Conservation (phyloP, 2,888 invertebrate genomes). For the Cryptus armator region DNA sequence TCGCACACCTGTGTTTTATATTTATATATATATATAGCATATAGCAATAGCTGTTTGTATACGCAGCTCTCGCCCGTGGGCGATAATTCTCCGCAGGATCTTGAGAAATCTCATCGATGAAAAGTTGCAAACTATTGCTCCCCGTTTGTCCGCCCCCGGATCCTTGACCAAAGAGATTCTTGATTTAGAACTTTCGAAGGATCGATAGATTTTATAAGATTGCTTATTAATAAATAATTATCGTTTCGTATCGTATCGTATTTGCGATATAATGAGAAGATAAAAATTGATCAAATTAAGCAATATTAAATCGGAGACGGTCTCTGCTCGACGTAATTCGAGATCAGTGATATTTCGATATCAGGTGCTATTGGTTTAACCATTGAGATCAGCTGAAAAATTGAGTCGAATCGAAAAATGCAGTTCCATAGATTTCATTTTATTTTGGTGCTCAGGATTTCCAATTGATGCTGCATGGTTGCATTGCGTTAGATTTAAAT, state of each 20-base stretch:
- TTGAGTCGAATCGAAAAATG: background rate
- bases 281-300: background rate
- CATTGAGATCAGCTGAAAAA: background rate
- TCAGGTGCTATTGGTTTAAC: background rate
- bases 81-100: conserved; percentile 72
- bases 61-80: conserved; percentile 69
- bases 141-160: conserved; percentile 63
- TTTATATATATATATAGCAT: conserved; percentile 39
- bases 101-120: conserved; percentile 71
- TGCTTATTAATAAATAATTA: background rate
- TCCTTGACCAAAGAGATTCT: conserved; percentile 49
- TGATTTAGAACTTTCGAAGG: conserved; percentile 23
- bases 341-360: background rate
- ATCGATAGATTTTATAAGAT: conserved; percentile 25
- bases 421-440: background rate
- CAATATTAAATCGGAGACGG: background rate
- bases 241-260: background rate
- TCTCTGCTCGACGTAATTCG: no score
- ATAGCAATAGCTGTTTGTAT: background rate
- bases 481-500: conserved; percentile 24
- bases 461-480: conserved; percentile 5
- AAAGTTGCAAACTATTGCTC: conserved; percentile 57
- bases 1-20: conserved; percentile 56
- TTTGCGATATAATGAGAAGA: background rate
- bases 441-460: background rate